A percentile compares a stretch with the other conserved stretches of the same genome.
Evolutionary conservation across 1,140 invertebrate genomes (phyloP).

Genomic region (Chlorops oryzae): DNA sequence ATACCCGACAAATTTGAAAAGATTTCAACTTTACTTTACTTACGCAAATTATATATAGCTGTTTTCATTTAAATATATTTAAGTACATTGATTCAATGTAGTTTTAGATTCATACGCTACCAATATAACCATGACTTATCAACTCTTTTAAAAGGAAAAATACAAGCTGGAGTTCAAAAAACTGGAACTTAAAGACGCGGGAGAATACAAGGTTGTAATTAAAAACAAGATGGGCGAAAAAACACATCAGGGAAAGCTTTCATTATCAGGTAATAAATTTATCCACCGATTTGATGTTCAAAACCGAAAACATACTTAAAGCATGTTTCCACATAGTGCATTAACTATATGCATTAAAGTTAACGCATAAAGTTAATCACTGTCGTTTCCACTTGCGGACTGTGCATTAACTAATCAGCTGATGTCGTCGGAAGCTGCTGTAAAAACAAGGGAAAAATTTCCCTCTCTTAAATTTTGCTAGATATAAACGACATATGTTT

Average conservation of each 20-base stretch:
- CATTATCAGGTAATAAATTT: conserved; percentile 62
- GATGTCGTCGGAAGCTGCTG: too few relatives aligned
- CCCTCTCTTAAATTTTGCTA: too few relatives aligned
- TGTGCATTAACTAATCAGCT: too few relatives aligned
- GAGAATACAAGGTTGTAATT: conserved; percentile 68
- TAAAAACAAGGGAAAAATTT: too few relatives aligned
- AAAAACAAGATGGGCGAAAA: conserved; percentile 71
- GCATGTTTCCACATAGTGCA: too few relatives aligned
- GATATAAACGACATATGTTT: too few relatives aligned
- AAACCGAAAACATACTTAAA: too few relatives aligned
- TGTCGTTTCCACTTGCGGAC: too few relatives aligned
- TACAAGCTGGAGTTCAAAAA: conserved; percentile 66
- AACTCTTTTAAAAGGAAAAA: conserved; percentile 49
- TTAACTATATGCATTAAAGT: too few relatives aligned
- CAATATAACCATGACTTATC: neutral
- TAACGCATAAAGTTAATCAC: too few relatives aligned
- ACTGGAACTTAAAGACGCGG: conserved; percentile 64
- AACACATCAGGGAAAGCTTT: conserved; percentile 61
- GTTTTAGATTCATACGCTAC: neutral
- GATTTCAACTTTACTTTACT: neutral
- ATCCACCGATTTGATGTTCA: too few relatives aligned
- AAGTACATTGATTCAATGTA: neutral
- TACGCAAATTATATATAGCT: neutral
- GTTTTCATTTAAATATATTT: neutral
- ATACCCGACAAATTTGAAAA: too few relatives aligned